Percentiles rank a stretch among this genome's conserved stretches.
Evolutionary conservation across 2,113 vertebrate genomes (phyloP).

Genomic region (Zosterops lateralis): DNA sequence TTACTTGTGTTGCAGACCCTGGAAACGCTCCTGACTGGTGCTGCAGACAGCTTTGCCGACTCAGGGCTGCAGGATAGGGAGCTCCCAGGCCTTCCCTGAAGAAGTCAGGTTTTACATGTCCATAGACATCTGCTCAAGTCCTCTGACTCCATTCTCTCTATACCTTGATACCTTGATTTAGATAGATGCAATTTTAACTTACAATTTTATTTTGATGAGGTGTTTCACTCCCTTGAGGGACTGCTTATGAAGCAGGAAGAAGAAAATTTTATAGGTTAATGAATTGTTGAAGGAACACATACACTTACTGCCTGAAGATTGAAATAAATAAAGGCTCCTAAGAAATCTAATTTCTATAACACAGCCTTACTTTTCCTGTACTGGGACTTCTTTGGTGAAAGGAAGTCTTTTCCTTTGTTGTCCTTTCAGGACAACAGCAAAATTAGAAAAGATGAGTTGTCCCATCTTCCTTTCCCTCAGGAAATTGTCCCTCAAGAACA

Average conservation of each 20-base stretch:
- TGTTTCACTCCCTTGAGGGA: neutral
- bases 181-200: neutral
- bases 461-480: neutral
- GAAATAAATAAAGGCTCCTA: neutral
- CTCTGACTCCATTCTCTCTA: neutral
- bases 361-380: neutral
- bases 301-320: neutral
- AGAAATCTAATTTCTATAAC: neutral
- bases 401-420: neutral
- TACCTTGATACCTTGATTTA: neutral
- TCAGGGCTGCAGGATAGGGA: neutral
- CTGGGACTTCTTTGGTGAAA: neutral
- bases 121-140: neutral
- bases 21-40: neutral
- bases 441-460: neutral
- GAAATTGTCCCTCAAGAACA: neutral
- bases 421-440: neutral
- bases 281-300: neutral
- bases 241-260: neutral
- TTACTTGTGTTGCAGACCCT: neutral
- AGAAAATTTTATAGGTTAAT: neutral
- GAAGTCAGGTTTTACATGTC: neutral
- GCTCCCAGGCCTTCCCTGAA: neutral
- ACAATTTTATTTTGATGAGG: neutral
- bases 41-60: rapidly evolving